Evolutionary conservation across 2,888 invertebrate species (phyloP).

Genomic region (Melanophora roralis): DNA sequence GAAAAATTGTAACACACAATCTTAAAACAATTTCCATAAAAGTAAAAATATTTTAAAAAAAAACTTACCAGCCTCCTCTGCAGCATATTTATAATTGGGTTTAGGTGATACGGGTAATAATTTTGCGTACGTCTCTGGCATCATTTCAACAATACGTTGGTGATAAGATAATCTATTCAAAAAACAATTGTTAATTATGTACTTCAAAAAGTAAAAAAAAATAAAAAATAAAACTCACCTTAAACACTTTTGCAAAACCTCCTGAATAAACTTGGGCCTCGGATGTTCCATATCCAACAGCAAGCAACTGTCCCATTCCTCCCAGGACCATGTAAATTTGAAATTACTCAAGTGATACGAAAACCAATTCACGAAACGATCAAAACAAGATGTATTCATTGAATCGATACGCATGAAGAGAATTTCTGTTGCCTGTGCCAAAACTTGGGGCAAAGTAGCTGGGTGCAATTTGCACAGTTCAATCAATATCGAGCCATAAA

Average conservation of each 20-base stretch:
- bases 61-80: constrained; percentile 90
- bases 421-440: constrained; percentile 98
- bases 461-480: constrained; percentile 98
- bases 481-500: constrained; percentile 95
- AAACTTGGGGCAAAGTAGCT: constrained; percentile 96
- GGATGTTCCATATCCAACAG: constrained; percentile 92
- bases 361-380: constrained; percentile 98
- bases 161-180: constrained; percentile 91
- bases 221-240: constrained; percentile 80
- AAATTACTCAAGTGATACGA: constrained; percentile 99
- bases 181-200: background rate
- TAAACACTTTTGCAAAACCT: constrained; percentile 92
- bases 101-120: constrained; percentile 91
- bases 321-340: constrained; percentile 99
- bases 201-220: background rate
- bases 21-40: too few relatives aligned
- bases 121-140: constrained; percentile 90
- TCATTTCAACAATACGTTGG: constrained; percentile 93
- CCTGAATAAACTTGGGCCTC: constrained; percentile 94
- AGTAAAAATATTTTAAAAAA: too few relatives aligned
- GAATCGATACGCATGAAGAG: constrained; percentile 96
- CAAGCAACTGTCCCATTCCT: constrained; percentile 94
- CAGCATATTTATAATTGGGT: constrained; percentile 92
- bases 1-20: too few relatives aligned
- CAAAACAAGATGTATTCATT: constrained; percentile 98